Conservation (phyloP, 2,888 invertebrate species). For the Drosophila diplacantha region DNA sequence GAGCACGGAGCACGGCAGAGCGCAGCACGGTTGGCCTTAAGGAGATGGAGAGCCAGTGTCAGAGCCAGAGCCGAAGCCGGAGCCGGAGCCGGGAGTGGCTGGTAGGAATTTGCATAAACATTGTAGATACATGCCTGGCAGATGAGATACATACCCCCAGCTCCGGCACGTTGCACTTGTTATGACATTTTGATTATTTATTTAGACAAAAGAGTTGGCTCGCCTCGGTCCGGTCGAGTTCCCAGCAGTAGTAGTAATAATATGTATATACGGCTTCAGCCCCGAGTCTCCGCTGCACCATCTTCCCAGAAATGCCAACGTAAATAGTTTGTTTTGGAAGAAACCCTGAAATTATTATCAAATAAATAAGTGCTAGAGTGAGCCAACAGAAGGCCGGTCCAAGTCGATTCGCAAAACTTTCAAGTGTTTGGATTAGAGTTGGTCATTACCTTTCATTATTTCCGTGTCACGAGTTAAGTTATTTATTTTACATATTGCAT, state of each 20-base stretch:
- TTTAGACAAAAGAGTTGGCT: constrained; percentile 63
- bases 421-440: constrained; percentile 19
- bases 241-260: background rate
- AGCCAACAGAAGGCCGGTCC: constrained; percentile 33
- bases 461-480: background rate
- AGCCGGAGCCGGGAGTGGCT: constrained; percentile 3
- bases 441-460: background rate
- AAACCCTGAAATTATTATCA: constrained; percentile 60
- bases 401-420: constrained; percentile 22
- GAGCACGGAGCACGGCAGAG: constrained; percentile 19
- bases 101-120: constrained; percentile 62
- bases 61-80: background rate
- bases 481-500: no score
- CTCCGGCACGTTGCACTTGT: constrained; percentile 47
- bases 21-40: constrained; percentile 38
- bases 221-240: constrained; percentile 3
- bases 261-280: background rate
- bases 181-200: constrained; percentile 72
- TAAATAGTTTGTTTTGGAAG: constrained; percentile 62
- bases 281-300: constrained; percentile 1
- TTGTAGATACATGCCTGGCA: constrained; percentile 43
- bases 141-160: constrained; percentile 21
- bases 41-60: constrained; percentile 19
- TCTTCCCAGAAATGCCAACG: constrained; percentile 22
- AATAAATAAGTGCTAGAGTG: constrained; percentile 63